These are phyloP conservation scores for Protodeltote pygarga DNA, from an alignment of 2,888 invertebrate species.

Conservation along the genomic window DNA sequence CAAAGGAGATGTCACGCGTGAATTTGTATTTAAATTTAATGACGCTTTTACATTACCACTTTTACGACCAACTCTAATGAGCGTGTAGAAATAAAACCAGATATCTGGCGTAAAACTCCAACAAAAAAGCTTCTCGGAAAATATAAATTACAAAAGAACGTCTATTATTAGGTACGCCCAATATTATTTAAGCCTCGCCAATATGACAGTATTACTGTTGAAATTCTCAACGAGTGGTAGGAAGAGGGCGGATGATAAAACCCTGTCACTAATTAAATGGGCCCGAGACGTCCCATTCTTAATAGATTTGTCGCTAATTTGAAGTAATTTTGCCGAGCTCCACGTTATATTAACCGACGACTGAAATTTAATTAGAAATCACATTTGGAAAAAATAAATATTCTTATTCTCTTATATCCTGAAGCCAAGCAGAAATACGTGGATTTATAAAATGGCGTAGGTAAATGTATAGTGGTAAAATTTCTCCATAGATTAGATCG, in stretches of 20 bases:
- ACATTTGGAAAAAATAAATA: slow-evolving; percentile 40
- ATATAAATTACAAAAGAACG: slow-evolving; percentile 54
- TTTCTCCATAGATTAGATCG: slow-evolving; percentile 77
- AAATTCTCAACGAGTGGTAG: slow-evolving; percentile 76
- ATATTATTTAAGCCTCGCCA: slow-evolving; percentile 80
- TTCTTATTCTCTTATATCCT: slow-evolving; percentile 22
- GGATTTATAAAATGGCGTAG: slow-evolving; percentile 19
- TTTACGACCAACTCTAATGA: slow-evolving; percentile 53
- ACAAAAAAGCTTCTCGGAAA: slow-evolving; percentile 30
- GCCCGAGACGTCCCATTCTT: slow-evolving; percentile 77
- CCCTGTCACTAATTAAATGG: slow-evolving; percentile 85
- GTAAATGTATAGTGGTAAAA: slow-evolving; percentile 56
- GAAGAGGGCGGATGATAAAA: slow-evolving; percentile 82
- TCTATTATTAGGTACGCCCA: slow-evolving; percentile 63
- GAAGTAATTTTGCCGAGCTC: slow-evolving; percentile 71
- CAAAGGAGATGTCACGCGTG: slow-evolving; percentile 75
- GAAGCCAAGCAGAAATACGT: slow-evolving; percentile 14
- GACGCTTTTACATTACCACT: slow-evolving; percentile 55
- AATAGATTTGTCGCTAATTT: slow-evolving; percentile 85
- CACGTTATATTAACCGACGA: slow-evolving; percentile 67
- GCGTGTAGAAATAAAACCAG: slow-evolving; percentile 47
- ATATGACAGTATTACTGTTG: slow-evolving; percentile 75
- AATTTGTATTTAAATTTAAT: slow-evolving; percentile 66
- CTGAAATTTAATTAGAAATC: slow-evolving; percentile 66
- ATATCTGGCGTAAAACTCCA: slow-evolving; percentile 40